phyloP scores from a whole-genome alignment of 1,140 invertebrate genomes.

The Thalassaphorura encarpata region DNA sequence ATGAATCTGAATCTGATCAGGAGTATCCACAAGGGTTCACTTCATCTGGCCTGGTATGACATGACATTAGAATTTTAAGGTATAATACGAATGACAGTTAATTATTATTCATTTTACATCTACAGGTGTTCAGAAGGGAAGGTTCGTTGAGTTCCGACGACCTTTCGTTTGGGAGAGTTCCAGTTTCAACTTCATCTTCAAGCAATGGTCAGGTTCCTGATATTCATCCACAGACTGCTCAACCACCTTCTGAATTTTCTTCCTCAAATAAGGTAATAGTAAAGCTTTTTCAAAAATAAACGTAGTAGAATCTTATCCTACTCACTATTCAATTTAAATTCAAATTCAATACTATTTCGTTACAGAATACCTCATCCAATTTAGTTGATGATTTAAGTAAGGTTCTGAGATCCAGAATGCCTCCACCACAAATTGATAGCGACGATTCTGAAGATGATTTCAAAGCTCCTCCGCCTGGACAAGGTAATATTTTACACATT shows the following conservation, averaged over 20 bases:
- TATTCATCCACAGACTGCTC: neutral
- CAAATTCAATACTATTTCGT: neutral
- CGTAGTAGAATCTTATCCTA: neutral
- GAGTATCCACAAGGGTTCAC: neutral
- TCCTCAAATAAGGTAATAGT: neutral
- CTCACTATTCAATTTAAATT: neutral
- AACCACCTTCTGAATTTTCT: too few relatives aligned
- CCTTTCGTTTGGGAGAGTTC: neutral
- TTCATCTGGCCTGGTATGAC: neutral
- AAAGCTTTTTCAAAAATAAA: neutral
- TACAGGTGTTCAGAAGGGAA: neutral
- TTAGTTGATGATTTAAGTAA: conserved; percentile 6
- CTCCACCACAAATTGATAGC: conserved; percentile 4
- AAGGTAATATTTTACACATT: conserved; percentile 5
- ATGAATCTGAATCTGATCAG: neutral
- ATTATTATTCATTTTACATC: neutral
- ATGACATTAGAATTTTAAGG: neutral
- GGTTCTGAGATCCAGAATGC: neutral
- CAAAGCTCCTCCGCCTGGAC: conserved; percentile 2
- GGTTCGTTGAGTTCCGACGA: conserved; percentile 2
- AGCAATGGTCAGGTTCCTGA: neutral
- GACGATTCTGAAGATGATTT: conserved; percentile 28
- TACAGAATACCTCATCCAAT: neutral
- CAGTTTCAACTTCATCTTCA: neutral
- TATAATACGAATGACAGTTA: neutral